phyloP scores from a whole-genome alignment of 1,140 invertebrate species.

The Drosophila nigrodunni region DNA sequence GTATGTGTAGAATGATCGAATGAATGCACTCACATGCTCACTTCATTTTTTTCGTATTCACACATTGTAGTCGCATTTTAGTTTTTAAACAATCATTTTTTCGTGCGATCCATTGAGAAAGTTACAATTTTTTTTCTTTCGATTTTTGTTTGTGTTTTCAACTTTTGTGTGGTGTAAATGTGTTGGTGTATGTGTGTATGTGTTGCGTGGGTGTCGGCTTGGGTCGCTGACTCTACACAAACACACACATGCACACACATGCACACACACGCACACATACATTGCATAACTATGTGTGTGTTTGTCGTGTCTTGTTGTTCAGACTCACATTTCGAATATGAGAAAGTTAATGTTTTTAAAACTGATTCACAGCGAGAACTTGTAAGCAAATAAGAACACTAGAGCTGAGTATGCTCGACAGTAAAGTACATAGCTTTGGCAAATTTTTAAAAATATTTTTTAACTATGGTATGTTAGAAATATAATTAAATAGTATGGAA shows the following conservation, averaged over 20 bases:
- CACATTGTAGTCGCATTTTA: slow-evolving; percentile 12
- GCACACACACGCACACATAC: slow-evolving; percentile 8
- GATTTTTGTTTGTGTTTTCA: slow-evolving; percentile 3
- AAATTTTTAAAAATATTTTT: not conserved
- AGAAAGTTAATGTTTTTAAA: slow-evolving; percentile 42
- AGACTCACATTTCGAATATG: slow-evolving; percentile 35
- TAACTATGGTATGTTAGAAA: no score
- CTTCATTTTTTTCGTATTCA: slow-evolving; percentile 16
- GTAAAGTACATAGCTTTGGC: no score
- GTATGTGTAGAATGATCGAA: not conserved
- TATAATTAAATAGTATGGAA: no score
- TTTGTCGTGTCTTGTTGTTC: slow-evolving; percentile 10
- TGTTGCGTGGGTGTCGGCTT: slow-evolving; percentile 52
- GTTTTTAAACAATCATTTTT: slow-evolving; percentile 22
- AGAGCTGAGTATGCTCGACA: not conserved
- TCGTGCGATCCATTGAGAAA: slow-evolving; percentile 67
- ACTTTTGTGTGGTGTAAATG: slow-evolving; percentile 21
- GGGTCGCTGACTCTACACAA: slow-evolving; percentile 61
- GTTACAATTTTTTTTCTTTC: slow-evolving; percentile 39
- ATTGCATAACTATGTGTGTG: slow-evolving; percentile 60
- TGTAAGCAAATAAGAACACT: not conserved
- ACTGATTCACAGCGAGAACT: slow-evolving; percentile 14
- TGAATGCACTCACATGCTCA: slow-evolving; percentile 25
- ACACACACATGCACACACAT: slow-evolving; percentile 3
- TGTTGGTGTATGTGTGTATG: not conserved